Conservation (phyloP, 2,888 invertebrate species). For the Cheilosia impressa region DNA sequence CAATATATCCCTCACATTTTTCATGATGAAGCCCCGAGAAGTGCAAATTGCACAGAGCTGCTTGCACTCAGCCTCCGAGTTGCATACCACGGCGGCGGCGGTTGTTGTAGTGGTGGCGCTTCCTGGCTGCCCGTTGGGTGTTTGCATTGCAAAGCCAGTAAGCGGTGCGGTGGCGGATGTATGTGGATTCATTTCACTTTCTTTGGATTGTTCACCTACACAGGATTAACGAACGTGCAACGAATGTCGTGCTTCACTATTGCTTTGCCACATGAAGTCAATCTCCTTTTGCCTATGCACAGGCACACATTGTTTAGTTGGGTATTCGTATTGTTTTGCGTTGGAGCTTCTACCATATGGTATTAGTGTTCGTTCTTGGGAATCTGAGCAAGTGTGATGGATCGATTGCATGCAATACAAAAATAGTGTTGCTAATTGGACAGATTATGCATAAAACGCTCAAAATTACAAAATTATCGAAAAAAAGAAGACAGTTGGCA, state of each 20-base stretch:
- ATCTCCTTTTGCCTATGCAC: slow-evolving; percentile 17
- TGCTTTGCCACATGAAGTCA: background rate
- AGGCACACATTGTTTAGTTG: slow-evolving; percentile 29
- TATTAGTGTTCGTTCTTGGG: slow-evolving; percentile 11
- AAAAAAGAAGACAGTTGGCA: slow-evolving; percentile 6
- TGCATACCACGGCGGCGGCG: slow-evolving; percentile 63
- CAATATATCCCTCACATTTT: slow-evolving; percentile 54
- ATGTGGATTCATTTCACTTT: slow-evolving; percentile 68
- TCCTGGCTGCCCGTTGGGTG: slow-evolving; percentile 46
- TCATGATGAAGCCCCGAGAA: slow-evolving; percentile 67
- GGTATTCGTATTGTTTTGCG: slow-evolving; percentile 3
- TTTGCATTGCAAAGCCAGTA: slow-evolving; percentile 45
- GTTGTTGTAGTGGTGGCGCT: slow-evolving; percentile 35
- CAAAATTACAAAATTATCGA: background rate
- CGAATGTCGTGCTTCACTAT: background rate
- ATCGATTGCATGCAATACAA: slow-evolving; percentile 45
- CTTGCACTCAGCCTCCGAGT: slow-evolving; percentile 66
- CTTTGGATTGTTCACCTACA: slow-evolving; percentile 29
- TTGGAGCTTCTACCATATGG: slow-evolving; percentile 54
- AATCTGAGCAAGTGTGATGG: slow-evolving; percentile 19
- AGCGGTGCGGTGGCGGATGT: slow-evolving; percentile 32
- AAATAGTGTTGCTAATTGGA: slow-evolving; percentile 16
- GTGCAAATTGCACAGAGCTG: slow-evolving; percentile 68
- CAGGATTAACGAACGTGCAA: slow-evolving; percentile 50
- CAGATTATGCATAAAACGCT: slow-evolving; percentile 6